Percentiles rank a stretch among this genome's conserved stretches.
These are phyloP conservation scores for Pandion haliaetus DNA, from an alignment of 2,113 vertebrate genomes.

Conservation along the genomic window DNA sequence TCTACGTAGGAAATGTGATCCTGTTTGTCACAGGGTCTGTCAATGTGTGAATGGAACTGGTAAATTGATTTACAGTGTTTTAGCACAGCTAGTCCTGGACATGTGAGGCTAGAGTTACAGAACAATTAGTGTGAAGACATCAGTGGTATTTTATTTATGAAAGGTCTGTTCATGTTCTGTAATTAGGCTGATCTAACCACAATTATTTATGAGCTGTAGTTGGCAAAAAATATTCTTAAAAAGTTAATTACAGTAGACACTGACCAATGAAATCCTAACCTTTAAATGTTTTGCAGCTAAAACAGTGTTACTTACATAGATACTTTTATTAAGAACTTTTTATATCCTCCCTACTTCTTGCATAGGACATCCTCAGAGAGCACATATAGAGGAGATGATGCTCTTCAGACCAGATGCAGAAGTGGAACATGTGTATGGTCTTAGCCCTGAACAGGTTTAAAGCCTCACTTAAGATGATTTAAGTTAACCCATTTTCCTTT, in stretches of 20 bases:
- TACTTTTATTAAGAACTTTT: background rate
- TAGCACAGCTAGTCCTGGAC: slow-evolving; percentile 23
- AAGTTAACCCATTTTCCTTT: background rate
- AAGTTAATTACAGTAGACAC: background rate
- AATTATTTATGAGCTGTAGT: slow-evolving; percentile 13
- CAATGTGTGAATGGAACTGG: slow-evolving; percentile 16
- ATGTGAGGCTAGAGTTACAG: slow-evolving; percentile 29
- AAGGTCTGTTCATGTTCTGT: background rate
- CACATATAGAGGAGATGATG: background rate
- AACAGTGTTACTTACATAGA: background rate
- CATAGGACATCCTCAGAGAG: background rate
- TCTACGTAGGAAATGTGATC: slow-evolving; percentile 30
- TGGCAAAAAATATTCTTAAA: background rate
- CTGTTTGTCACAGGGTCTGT: slow-evolving; percentile 36
- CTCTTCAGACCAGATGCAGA: background rate
- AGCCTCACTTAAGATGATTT: background rate
- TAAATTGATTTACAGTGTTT: slow-evolving; percentile 61
- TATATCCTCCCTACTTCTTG: background rate
- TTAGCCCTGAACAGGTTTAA: background rate
- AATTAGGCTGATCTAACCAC: background rate
- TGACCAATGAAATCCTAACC: background rate
- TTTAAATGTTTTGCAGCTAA: background rate
- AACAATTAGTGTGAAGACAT: slow-evolving; percentile 54
- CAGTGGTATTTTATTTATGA: slow-evolving; percentile 55
- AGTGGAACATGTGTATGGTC: background rate